Evolutionary conservation across 2,113 vertebrate species (phyloP), one percentile per base, ranked within the genome.

Genomic region (Brachyhypopomus occidentalis): DNA sequence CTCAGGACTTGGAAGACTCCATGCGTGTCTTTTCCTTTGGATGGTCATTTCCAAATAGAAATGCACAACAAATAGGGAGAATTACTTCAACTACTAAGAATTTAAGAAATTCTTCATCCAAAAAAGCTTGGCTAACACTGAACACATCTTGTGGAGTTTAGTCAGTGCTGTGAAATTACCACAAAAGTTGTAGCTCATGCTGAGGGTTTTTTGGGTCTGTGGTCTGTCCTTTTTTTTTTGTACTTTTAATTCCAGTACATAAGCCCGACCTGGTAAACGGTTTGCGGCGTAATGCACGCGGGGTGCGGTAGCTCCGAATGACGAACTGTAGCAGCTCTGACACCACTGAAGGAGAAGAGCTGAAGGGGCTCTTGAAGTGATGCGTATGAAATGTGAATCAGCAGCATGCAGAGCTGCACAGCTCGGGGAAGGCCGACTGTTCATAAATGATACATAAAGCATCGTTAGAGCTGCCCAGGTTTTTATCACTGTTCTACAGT

Each of bases 371-470:
- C 30, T 58, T 52, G 52, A 86, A 36, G 77, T 63, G 36, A 63
- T 16, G 77, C 30, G 60, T 77, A 79, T 23, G 25, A 81, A 27
- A 17, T n/a, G 70, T 30, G 12, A 19, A 45, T 60, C 48, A 67
- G 75, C 12, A 14, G 11, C 45, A 9, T 52, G 45, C 45, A 52
- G 45, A 52, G 45, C 45, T 14, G 45, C 8, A 11, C 12, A 11
- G 41, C 41, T 45, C 9, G 41, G 41, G 3, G 41, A 11, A 45
- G 5, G 41, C 41, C 41, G 41, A 45, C 41, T 30, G 30, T 52
- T 52, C 48, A 76, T 79, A 90, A 92, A 88, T 90, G 85, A 89
- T 89, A 90, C 85, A 89, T 81, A 63, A 48, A 74, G 36, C 88
- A 81, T 82, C 88, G 89, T 74, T 81, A 84, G 77, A 78, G 82